These are phyloP conservation scores for Pagetopsis macropterus DNA, from an alignment of 2,797 vertebrate genomes.

Conservation along the genomic window DNA sequence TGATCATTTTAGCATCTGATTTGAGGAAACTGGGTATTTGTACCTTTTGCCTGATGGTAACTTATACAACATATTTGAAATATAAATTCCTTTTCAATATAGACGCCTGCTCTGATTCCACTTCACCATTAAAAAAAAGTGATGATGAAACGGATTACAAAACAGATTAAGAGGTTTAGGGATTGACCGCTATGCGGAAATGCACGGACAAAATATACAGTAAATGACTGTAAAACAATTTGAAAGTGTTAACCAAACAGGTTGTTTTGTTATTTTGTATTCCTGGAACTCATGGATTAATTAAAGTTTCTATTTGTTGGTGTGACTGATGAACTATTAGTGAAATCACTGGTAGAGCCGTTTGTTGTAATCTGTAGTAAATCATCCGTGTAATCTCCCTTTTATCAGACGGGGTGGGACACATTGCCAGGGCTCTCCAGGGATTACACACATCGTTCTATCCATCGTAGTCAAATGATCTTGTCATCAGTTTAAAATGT, in stretches of 20 bases:
- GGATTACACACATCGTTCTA: constrained; percentile 66
- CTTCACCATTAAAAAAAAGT: constrained; percentile 60
- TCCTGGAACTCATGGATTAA: not conserved
- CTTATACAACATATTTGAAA: constrained; percentile 2
- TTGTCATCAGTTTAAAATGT: constrained; percentile 26
- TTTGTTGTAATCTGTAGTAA: constrained; percentile 72
- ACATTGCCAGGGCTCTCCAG: constrained; percentile 42
- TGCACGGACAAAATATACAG: constrained; percentile 19
- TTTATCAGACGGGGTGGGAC: constrained; percentile 66
- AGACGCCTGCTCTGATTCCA: constrained; percentile 37
- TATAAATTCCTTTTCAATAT: constrained; percentile 16
- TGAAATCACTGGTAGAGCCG: constrained; percentile 26
- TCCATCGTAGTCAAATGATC: constrained; percentile 52
- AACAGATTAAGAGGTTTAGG: constrained; percentile 65
- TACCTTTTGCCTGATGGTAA: not conserved
- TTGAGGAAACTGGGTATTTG: not conserved
- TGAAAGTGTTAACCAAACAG: not conserved
- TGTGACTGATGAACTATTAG: not conserved
- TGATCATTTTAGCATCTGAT: not conserved
- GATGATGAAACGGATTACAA: constrained; percentile 72
- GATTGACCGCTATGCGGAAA: constrained; percentile 50
- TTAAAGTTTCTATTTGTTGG: constrained; percentile 11
- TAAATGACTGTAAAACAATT: constrained; percentile 11
- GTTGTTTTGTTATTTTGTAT: constrained; percentile 15
- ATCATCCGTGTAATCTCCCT: constrained; percentile 77